Base-by-base conservation (phyloP, 2,113 vertebrate genomes). In the Amblyornis subalaris region DNA sequence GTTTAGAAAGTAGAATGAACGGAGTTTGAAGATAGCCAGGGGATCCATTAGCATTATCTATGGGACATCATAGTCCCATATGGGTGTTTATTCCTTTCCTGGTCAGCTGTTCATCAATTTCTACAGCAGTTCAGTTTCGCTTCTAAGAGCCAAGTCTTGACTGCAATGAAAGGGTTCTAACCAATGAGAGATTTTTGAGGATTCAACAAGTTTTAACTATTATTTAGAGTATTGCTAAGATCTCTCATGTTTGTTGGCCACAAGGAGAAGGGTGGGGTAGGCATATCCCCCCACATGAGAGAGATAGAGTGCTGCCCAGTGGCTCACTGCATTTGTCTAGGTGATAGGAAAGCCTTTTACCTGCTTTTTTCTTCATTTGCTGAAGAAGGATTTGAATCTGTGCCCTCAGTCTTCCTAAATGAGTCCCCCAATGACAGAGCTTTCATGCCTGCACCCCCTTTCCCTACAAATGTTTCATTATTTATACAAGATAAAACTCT, bases 401-500 rank as follows among this genome's bases (percentile, higher is more conserved):
- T 74, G 51, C 19, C 47, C 70, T 94, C 64, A 84, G 55, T 81
- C 60, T 80, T 74, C 48, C 24, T 54, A 94, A 89, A 70, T 77
- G 35, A 89, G 69, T 66, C 54, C 20, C 60, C 8, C 60, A 84
- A n/a, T 89, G 80, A 80, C 45, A 80, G 35, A 80, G 15, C 19
- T 90, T 92, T 80, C 33, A 54, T 66, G 12, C 20, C 29, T 79
- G 24, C 4, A 36, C 66, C 64, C 79, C 21, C 7, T 80, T 88
- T 83, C 29, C 31, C 29, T 76, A 57, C 20, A 65, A 76, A 38
- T 33, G 15, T 86, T 94, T 77, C n/a, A 50, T 80, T 93, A 95
- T 80, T 95, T 90, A 86, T 80, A 84, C 29, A 69, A 84, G 35
- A 94, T 86, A 47, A 84, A 92, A 86, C 72, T 77, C 29, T 81